Conservation (phyloP, 2,797 vertebrate genomes). For the Enteromius afrohamiltoni region DNA sequence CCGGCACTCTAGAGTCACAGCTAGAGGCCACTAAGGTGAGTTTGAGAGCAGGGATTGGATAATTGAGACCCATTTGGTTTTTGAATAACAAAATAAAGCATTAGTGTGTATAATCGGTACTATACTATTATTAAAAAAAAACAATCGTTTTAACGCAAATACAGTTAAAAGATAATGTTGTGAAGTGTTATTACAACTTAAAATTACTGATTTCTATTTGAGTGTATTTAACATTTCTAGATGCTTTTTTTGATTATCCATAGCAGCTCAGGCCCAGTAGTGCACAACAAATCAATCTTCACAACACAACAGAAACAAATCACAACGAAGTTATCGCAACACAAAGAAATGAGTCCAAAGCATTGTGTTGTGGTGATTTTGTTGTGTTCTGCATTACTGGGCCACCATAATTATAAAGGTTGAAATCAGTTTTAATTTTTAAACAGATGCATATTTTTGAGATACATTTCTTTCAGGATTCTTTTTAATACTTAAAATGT, state of each 20-base stretch:
- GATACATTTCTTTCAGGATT: neutral
- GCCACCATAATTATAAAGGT: neutral
- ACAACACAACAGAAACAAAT: neutral
- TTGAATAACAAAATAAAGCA: neutral
- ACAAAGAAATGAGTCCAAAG: neutral
- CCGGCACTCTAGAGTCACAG: constrained; percentile 95
- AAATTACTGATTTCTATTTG: neutral
- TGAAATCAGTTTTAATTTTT: neutral
- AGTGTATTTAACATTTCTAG: neutral
- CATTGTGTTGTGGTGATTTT: too few relatives aligned
- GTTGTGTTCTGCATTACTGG: neutral
- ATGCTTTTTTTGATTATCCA: neutral
- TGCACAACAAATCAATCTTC: neutral
- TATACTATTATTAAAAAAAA: neutral
- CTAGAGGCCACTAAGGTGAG: constrained; percentile 97
- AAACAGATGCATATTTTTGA: neutral
- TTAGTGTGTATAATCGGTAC: neutral
- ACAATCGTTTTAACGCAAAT: neutral
- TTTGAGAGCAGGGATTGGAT: neutral
- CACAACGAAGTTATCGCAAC: neutral
- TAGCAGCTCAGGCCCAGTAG: neutral
- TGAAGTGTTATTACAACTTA: neutral
- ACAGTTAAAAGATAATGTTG: neutral
- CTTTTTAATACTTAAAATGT: neutral
- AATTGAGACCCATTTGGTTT: neutral